These are phyloP conservation scores for Rhabdomys pumilio DNA, from an alignment of 2,797 vertebrate genomes.

Conservation along the genomic window DNA sequence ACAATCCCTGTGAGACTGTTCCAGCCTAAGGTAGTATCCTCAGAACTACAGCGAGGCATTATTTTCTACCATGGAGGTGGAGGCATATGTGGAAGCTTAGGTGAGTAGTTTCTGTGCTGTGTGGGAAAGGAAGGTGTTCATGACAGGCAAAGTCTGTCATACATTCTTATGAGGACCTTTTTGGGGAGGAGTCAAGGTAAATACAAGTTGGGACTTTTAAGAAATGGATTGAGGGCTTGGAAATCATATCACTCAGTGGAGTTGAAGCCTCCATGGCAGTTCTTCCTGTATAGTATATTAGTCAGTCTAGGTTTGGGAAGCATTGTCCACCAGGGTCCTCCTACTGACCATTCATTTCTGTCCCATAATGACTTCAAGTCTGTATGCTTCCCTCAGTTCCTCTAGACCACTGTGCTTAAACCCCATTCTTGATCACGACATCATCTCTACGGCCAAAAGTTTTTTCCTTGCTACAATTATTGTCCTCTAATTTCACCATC, in stretches of 20 bases:
- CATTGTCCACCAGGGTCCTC: neutral
- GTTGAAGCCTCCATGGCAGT: neutral
- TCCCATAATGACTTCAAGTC: neutral
- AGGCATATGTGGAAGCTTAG: conserved; percentile 89
- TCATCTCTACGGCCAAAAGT: neutral
- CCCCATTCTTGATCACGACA: no score
- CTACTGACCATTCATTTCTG: neutral
- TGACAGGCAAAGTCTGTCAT: neutral
- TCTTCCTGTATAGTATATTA: neutral
- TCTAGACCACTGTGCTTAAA: accelerated
- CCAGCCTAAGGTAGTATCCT: conserved; percentile 85
- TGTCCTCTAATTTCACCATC: neutral
- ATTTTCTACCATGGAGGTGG: conserved; percentile 91
- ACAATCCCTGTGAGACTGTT: conserved; percentile 92
- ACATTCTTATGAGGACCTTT: neutral
- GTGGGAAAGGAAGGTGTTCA: neutral
- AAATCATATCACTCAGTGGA: neutral
- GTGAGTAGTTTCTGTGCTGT: conserved; percentile 81
- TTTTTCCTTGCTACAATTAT: neutral
- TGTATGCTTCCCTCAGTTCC: neutral
- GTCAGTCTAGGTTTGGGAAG: neutral
- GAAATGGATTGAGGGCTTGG: neutral
- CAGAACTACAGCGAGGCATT: conserved; percentile 72
- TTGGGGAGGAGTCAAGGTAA: neutral
- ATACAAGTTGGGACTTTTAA: neutral